A percentile compares a stretch with the other conserved stretches of the same genome.
phyloP scores from a whole-genome alignment of 2,888 invertebrate genomes.

The Erynnis tages region DNA sequence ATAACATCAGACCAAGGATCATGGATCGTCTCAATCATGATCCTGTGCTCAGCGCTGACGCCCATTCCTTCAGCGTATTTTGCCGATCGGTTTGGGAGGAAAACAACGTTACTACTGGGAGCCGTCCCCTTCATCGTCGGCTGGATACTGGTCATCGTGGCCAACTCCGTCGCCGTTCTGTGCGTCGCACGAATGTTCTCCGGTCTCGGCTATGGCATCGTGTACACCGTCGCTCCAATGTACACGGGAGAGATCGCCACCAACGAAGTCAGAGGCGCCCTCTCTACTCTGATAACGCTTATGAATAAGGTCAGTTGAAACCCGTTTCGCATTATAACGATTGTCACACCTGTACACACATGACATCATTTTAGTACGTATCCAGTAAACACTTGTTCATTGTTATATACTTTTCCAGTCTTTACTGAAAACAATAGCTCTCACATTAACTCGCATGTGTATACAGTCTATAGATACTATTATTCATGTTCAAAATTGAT shows the following conservation, averaged over 20 bases:
- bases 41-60: conserved; percentile 84
- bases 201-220: conserved; percentile 83
- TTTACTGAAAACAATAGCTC: background rate
- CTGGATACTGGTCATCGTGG: conserved; percentile 84
- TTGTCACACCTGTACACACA: conserved; percentile 37
- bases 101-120: conserved; percentile 82
- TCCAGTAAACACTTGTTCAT: conserved; percentile 9
- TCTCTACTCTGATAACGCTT: conserved; percentile 83
- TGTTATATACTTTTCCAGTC: conserved; percentile 8
- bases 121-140: conserved; percentile 83
- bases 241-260: conserved; percentile 84
- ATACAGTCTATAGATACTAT: no score
- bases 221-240: conserved; percentile 83
- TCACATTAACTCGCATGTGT: no score
- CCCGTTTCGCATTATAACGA: conserved; percentile 34
- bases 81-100: conserved; percentile 85
- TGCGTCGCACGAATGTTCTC: conserved; percentile 83
- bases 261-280: conserved; percentile 81
- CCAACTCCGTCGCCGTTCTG: conserved; percentile 78
- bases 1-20: conserved; percentile 77
- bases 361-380: conserved; percentile 18
- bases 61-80: conserved; percentile 83
- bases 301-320: conserved; percentile 72
- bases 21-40: conserved; percentile 84
- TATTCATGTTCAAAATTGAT: no score